Evolutionary conservation across 2,888 invertebrate genomes (phyloP).

Genomic region (Coenonympha arcania): DNA sequence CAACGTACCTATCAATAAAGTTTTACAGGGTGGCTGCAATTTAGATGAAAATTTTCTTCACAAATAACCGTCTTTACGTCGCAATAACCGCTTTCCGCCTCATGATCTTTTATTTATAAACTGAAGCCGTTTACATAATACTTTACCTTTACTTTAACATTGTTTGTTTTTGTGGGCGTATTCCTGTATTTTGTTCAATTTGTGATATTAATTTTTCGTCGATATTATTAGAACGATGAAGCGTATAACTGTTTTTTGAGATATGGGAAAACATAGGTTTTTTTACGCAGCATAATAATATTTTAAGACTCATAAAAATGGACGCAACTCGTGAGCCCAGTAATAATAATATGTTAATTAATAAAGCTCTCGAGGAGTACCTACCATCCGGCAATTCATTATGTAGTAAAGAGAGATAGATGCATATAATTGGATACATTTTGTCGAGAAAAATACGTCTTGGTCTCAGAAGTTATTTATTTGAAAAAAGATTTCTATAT

Average conservation of each 20-base stretch:
- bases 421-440: neutral
- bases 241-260: neutral
- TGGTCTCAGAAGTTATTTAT: no score
- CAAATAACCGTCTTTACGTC: slow-evolving; percentile 9
- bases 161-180: neutral
- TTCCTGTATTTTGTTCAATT: slow-evolving; percentile 3
- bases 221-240: neutral
- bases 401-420: slow-evolving; percentile 4
- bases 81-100: slow-evolving; percentile 6
- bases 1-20: slow-evolving; percentile 3
- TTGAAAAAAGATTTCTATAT: no score
- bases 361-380: neutral
- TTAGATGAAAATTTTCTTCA: slow-evolving; percentile 17
- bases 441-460: neutral
- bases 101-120: slow-evolving; percentile 21
- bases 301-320: neutral
- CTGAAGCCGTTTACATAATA: slow-evolving; percentile 11
- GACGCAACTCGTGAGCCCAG: neutral
- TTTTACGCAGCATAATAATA: neutral
- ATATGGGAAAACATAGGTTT: neutral
- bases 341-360: slow-evolving; percentile 9
- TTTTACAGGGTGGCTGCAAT: slow-evolving; percentile 17
- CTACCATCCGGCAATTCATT: neutral
- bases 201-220: slow-evolving; percentile 1
- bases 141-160: neutral